Evolutionary conservation across 1,140 invertebrate species (phyloP).

Genomic region (Caenorhabditis latens): DNA sequence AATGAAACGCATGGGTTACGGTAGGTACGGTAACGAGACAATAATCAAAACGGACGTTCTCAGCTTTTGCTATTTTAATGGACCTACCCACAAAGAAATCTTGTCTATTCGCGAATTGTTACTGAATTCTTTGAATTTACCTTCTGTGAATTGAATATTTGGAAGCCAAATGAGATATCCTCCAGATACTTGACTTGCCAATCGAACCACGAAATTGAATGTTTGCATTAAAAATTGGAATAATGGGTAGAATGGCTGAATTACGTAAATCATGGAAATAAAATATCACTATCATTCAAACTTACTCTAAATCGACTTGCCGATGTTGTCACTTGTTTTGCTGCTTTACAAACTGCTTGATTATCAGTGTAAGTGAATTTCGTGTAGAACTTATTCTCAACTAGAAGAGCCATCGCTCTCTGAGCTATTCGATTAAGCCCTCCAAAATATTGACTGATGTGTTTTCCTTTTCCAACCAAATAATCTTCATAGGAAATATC

Average conservation of each 20-base stretch:
- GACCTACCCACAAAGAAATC: no score
- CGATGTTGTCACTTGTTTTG: conserved; percentile 26
- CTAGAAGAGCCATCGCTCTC: conserved; percentile 75
- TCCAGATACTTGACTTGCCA: conserved; percentile 30
- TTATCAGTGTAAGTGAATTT: conserved; percentile 63
- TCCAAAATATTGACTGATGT: conserved; percentile 75
- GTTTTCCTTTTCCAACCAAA: conserved; percentile 60
- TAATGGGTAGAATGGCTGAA: conserved; percentile 35
- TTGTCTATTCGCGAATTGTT: no score
- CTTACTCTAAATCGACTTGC: conserved; percentile 45
- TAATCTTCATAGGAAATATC: conserved; percentile 71
- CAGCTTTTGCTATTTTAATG: no score
- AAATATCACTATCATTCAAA: background rate
- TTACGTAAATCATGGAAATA: background rate
- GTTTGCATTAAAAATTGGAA: conserved; percentile 44
- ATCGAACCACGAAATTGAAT: conserved; percentile 44
- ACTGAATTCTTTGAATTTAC: background rate
- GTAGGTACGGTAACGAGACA: no score
- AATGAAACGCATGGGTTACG: no score
- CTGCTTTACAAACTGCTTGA: conserved; percentile 44
- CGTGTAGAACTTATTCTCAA: conserved; percentile 75
- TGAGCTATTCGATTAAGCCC: conserved; percentile 75
- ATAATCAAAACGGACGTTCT: no score
- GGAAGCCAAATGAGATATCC: conserved; percentile 61
- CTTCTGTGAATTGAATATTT: conserved; percentile 43